Conservation (phyloP, 2,888 invertebrate species). For the Drosophila anomalata region DNA sequence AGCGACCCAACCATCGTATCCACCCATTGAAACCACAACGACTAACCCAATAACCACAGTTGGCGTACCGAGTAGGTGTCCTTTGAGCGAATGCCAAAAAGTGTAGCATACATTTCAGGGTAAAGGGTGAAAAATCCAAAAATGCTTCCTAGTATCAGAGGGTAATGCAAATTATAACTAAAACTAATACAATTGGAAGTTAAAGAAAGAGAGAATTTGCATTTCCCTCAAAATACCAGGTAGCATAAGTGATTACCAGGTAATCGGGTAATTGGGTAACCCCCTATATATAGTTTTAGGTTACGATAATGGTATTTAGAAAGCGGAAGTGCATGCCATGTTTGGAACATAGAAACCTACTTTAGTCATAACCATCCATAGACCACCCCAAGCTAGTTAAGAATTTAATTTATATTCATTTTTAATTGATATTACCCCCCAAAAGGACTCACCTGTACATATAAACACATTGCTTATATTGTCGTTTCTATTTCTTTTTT, state of each 20-base stretch:
- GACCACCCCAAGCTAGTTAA: slow-evolving; percentile 15
- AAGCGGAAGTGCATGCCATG: slow-evolving; percentile 69
- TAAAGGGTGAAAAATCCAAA: not conserved
- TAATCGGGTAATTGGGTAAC: slow-evolving; percentile 22
- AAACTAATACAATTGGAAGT: not conserved
- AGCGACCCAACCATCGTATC: not conserved
- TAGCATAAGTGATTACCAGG: not conserved
- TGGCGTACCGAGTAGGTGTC: slow-evolving; percentile 65
- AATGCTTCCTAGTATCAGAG: not conserved
- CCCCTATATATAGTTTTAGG: not conserved
- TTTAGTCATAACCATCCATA: slow-evolving; percentile 46
- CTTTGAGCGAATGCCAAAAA: slow-evolving; percentile 8
- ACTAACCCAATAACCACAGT: slow-evolving; percentile 60
- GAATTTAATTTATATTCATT: slow-evolving; percentile 31
- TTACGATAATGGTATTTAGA: slow-evolving; percentile 8
- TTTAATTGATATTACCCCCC: slow-evolving; percentile 38
- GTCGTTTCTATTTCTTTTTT: slow-evolving; percentile 22
- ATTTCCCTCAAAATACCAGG: not conserved
- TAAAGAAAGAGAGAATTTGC: not conserved
- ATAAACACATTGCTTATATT: slow-evolving; percentile 9
- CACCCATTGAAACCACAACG: slow-evolving; percentile 22
- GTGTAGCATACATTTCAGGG: slow-evolving; percentile 29
- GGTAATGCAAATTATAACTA: not conserved
- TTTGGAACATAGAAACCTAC: slow-evolving; percentile 71
- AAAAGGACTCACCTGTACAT: slow-evolving; percentile 11